phyloP scores from a whole-genome alignment of 1,140 invertebrate species.

The Cotesia typhae region DNA sequence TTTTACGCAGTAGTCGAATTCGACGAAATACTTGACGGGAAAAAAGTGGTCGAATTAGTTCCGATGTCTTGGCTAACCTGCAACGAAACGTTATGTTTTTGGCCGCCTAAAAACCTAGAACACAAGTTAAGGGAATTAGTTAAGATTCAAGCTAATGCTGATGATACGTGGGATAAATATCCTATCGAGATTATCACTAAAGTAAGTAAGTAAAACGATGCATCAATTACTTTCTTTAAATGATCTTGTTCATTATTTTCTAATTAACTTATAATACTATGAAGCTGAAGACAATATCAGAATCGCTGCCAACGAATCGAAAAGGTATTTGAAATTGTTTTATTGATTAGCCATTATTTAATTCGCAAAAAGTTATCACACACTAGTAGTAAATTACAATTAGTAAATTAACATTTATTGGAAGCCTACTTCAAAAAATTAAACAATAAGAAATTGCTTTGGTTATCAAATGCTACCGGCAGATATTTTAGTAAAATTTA shows the following conservation, averaged over 20 bases:
- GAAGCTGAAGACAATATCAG: too few species aligned
- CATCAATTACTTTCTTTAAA: neutral
- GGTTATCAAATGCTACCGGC: too few species aligned
- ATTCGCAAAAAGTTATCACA: too few species aligned
- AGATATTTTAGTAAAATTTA: too few species aligned
- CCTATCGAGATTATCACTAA: neutral
- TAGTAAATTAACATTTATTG: too few species aligned
- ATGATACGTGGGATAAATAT: neutral
- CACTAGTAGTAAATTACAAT: too few species aligned
- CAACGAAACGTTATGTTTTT: slow-evolving; percentile 3
- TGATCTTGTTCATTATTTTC: neutral
- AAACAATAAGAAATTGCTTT: too few species aligned
- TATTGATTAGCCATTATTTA: too few species aligned
- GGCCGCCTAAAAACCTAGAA: neutral
- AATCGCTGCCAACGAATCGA: too few species aligned
- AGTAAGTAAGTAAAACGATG: neutral
- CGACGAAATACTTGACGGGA: neutral
- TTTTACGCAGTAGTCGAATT: neutral
- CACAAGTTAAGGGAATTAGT: neutral
- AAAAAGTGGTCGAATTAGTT: neutral
- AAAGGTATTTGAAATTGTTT: too few species aligned
- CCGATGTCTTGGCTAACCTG: neutral
- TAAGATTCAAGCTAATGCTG: neutral
- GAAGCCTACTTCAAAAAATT: too few species aligned
- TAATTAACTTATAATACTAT: neutral